Evolutionary conservation across 2,797 vertebrate genomes (phyloP).

Genomic region (Lithobates pipiens): DNA sequence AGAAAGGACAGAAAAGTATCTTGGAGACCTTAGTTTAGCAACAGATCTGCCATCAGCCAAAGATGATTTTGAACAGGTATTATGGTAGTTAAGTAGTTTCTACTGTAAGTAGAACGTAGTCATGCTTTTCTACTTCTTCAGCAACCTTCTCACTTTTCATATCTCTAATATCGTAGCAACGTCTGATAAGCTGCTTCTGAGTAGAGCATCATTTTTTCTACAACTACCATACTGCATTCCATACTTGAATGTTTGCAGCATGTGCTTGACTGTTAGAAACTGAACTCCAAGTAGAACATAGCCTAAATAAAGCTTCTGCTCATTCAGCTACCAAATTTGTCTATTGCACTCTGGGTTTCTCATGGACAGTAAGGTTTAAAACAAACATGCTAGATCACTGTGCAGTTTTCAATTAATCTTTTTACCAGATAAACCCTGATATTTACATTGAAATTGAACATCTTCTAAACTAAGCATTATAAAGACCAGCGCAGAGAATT

Average conservation of each 20-base stretch:
- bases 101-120: neutral
- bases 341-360: neutral
- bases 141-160: neutral
- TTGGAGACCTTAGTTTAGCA: conserved; percentile 86
- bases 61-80: conserved; percentile 96
- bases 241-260: neutral
- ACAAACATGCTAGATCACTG: neutral
- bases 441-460: conserved; percentile 8
- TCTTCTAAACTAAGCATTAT: neutral
- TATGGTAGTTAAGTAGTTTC: neutral
- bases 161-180: neutral
- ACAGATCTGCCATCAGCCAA: conserved; percentile 91
- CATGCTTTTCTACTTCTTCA: neutral
- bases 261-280: neutral
- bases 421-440: neutral
- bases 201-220: neutral
- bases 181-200: neutral
- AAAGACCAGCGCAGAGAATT: conserved; percentile 2
- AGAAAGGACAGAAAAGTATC: conserved; percentile 88
- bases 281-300: neutral
- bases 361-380: neutral
- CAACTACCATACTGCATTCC: neutral
- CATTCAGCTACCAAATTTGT: neutral
- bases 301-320: neutral
- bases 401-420: neutral